Base-by-base conservation (phyloP, 2,797 vertebrate species). In the Scarus forsteni region DNA sequence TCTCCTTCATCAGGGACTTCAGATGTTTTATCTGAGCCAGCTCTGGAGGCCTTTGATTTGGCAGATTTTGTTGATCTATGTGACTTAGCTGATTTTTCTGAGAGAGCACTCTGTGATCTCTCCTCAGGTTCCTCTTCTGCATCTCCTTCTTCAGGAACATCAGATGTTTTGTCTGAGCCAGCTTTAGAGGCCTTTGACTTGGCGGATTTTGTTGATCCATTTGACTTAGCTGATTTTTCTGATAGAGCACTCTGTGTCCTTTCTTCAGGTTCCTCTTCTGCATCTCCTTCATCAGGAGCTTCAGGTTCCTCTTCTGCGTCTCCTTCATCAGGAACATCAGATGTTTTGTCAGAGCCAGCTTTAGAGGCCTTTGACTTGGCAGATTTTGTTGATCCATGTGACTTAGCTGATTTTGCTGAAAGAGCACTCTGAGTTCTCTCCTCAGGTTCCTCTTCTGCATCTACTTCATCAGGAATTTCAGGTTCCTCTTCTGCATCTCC, bases 51-150 rank as follows among this genome's bases (percentile, higher is more conserved):
- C 11, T 60, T 57, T 35, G 85, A 85, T 60, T 80, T 83, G 0
- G 16, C 43, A 13, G 84, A 87, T 70, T 56, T 64, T 42, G 46
- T 10, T 34, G 81, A 86, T 48, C 19, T 1, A 11, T 56, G 57
- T 18, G 83, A 91, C 45, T 83, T 74, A 8, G 63, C 35, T 18
- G 93, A 94, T 78, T 86, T 89, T 0, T 1, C 79, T 73, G 69
- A 89, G 56, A 62, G 48, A 76, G 45, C 80, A 71, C 55, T 73
- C 15, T 36, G 27, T 48, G 71, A 36, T 80, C 80, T 93, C 52
- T 79, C 73, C 63, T 56, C 78, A 8, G 77, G 51, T 77, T 49
- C 43, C 34, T 81, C 71, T n/a, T 49, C 11, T 3, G 60, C n/a
- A 42, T 67, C 62, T 60, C 48, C 66, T 8, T 75, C 62, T 53